These are phyloP conservation scores for Denticeps clupeoides DNA, from an alignment of 2,797 vertebrate genomes.

Conservation along the genomic window DNA sequence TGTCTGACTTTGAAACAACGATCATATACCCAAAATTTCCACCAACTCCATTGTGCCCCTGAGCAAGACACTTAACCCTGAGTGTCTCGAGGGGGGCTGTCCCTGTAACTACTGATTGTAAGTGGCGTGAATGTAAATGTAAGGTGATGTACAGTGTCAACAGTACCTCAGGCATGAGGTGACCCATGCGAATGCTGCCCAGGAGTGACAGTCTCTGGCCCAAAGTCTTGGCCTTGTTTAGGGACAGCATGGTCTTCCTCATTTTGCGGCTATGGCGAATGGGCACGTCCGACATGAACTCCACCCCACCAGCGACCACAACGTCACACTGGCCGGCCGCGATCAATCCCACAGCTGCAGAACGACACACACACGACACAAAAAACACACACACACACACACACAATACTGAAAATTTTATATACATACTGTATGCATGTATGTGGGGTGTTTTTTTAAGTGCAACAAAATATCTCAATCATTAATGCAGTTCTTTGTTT, in stretches of 20 bases:
- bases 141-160: conserved; percentile 7
- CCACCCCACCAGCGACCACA: conserved; percentile 80
- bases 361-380: not conserved
- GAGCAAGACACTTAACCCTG: too few species aligned
- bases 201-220: conserved; percentile 74
- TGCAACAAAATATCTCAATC: too few species aligned
- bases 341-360: conserved; percentile 70
- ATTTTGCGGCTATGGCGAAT: conserved; percentile 95
- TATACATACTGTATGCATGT: not conserved
- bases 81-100: too few species aligned
- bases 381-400: not conserved
- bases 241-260: conserved; percentile 87
- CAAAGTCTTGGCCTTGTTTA: conserved; percentile 80
- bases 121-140: too few species aligned
- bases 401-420: not conserved
- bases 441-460: too few species aligned
- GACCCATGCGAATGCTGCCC: conserved; percentile 74
- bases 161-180: conserved; percentile 79
- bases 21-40: too few species aligned
- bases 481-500: too few species aligned
- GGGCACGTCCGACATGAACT: conserved; percentile 90
- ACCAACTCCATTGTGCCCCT: too few species aligned
- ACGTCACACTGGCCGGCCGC: conserved; percentile 82
- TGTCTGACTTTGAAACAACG: too few species aligned
- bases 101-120: too few species aligned